Conservation (phyloP, 1,140 invertebrate species). For the Brachionus manjavacas region DNA sequence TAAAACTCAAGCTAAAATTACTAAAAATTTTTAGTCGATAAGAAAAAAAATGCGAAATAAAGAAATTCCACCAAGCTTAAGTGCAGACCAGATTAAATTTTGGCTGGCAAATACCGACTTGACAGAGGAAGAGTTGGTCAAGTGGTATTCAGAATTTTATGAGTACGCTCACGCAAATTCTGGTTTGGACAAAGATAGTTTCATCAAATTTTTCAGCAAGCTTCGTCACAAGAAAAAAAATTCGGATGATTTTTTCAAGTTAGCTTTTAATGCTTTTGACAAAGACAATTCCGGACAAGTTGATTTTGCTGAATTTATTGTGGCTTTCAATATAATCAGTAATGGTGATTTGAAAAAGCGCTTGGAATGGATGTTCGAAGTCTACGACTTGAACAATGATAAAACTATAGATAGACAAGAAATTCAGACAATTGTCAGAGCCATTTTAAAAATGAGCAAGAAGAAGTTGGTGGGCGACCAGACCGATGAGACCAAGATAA, state of each 20-base stretch:
- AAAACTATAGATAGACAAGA: slow-evolving; percentile 7
- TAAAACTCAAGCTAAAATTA: not conserved
- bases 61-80: not conserved
- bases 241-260: not conserved
- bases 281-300: slow-evolving; percentile 5
- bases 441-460: slow-evolving; percentile 26
- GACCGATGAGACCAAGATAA: not conserved
- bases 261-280: slow-evolving; percentile 18
- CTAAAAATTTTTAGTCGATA: not conserved
- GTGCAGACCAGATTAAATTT: not conserved
- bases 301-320: slow-evolving; percentile 38
- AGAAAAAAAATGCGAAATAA: not conserved
- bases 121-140: not conserved
- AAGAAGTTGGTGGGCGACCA: slow-evolving; percentile 36
- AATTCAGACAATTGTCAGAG: not conserved
- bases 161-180: not conserved
- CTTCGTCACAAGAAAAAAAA: not conserved
- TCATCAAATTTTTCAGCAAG: slow-evolving; percentile 15
- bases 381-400: slow-evolving; percentile 30
- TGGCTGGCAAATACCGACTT: slow-evolving; percentile 38
- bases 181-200: not conserved
- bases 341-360: slow-evolving; percentile 26
- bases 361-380: slow-evolving; percentile 30
- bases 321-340: slow-evolving; percentile 10
- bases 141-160: slow-evolving; percentile 2